Base-by-base conservation (phyloP, 1,140 invertebrate species). In the Trachymyrmex septentrionalis region DNA sequence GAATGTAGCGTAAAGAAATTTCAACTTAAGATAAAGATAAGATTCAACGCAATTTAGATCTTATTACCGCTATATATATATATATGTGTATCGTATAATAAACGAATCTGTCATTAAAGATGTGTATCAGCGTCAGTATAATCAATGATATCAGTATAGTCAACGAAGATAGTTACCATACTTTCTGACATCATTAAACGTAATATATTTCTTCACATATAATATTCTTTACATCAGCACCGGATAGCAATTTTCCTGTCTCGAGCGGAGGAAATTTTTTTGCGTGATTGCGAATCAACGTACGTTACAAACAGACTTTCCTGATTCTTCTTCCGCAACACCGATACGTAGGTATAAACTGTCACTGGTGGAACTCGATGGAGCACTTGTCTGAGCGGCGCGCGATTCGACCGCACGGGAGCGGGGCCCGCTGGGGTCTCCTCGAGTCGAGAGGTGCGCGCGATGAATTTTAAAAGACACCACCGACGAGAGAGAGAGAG, bases 381-480 rank as follows among this genome's bases (percentile, higher is more conserved):
- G 34, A n/a, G 50, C 78, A 81, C 78, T 48, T 30, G 30, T 30
- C 30, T 73, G 7, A 86, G 55, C 71, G 72, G 9, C 87, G 73
- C 81, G 12, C 64, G 77, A 86, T 88, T 59, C 10, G n/a, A 50
- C 72, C 61, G 72, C 63, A 88, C 90, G 88, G 89, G 90, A 78
- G 69, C 88, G 82, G 78, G 76, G 48, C 57, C 69, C 64, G 44
- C 3, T n/a, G 34, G 73, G 34, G 72, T 61, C 63, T 85, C 55
- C 30, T 30, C 30, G 30, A 30, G 30, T 86, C 53, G 38, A 84
- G 69, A 44, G 27, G 64, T 57, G 69, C 82, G 38, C 53, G 86
- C 81, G 76, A 82, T 91, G 88, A 91, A 89, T 90, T 86, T 91
- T 87, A 86, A 88, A 88, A 90, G 67, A 86, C 78, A 30, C 30